These are phyloP conservation scores for Acleris emargana DNA, from an alignment of 2,888 invertebrate species.

Conservation along the genomic window DNA sequence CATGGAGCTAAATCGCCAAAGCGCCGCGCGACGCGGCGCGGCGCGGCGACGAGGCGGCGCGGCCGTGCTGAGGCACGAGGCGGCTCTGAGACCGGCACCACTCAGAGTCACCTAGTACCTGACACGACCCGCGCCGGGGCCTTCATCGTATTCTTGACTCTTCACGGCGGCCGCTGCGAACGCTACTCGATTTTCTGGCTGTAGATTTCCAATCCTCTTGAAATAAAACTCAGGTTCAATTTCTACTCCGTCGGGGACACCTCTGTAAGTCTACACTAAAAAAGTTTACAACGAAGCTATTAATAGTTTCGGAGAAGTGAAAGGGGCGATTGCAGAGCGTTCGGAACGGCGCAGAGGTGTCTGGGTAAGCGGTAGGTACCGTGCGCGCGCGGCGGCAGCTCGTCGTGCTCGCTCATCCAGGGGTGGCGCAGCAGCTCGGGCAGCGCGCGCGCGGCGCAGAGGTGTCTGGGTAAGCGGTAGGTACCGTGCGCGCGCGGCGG, in stretches of 20 bases:
- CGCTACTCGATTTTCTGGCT: not conserved
- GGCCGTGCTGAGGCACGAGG: constrained; percentile 79
- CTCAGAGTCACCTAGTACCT: constrained; percentile 96
- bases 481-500: constrained; percentile 85
- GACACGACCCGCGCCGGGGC: constrained; percentile 72
- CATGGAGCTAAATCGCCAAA: constrained; percentile 97
- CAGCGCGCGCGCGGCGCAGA: constrained; percentile 87
- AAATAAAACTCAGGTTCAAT: too few species aligned
- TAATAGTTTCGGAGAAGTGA: too few species aligned
- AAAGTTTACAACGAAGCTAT: too few species aligned
- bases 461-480: too few species aligned
- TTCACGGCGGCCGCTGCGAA: constrained; percentile 18
- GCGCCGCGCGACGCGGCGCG: constrained; percentile 80
- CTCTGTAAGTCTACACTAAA: too few species aligned
- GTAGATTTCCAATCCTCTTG: too few species aligned
- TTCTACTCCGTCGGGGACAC: too few species aligned
- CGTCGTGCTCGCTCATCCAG: constrained; percentile 78
- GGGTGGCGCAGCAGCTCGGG: constrained; percentile 88
- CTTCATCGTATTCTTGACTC: too few species aligned
- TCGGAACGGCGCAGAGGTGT: too few species aligned
- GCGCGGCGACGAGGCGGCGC: constrained; percentile 39
- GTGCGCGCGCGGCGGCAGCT: constrained; percentile 27
- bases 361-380: constrained; percentile 18
- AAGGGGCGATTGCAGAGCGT: too few species aligned
- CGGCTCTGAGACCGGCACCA: constrained; percentile 79